Base-by-base conservation (phyloP, 2,797 vertebrate genomes). In the Centropyge bicolor region DNA sequence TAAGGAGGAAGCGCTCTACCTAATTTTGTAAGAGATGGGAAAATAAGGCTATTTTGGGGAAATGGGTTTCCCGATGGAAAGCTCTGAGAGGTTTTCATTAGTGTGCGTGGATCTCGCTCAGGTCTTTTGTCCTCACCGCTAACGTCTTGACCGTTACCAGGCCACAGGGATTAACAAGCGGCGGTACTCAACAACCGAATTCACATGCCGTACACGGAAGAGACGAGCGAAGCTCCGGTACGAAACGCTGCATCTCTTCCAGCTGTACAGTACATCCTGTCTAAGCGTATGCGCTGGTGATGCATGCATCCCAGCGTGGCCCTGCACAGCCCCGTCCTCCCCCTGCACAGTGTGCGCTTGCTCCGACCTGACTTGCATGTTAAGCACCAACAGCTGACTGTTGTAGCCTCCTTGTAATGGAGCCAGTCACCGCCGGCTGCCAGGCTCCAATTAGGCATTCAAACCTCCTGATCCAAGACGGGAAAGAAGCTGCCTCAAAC, bases 311-410 rank as follows among this genome's bases (percentile, higher is more conserved):
- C 70, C 69, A 8, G 78, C 40, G 76, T 61, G 76, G 78, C 62
- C 54, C 74, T 22, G 7, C 83, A 40, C 68, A 10, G 52, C 5
- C 60, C 87, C 48, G 74, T 71, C 81, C 27, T 87, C 85, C 81
- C 65, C 85, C 82, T 69, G 85, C 76, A 46, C 80, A 61, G 69
- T 92, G 93, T 92, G 86, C 77, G 86, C 81, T 86, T 51, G 88
- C 83, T 65, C 66, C 35, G 43, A 85, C 89, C 82, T 75, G 88
- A 90, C 92, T 91, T 86, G 89, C 89, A 92, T 94, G 91, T 92
- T 93, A 95, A 92, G 86, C 84, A 90, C 80, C 91, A 91, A 85
- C 91, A 89, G 88, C 88, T 90, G 92, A 91, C 89, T 89, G 74
- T 78, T 89, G 86, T 80, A 88, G 80, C 85, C 90, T 86, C 76